These are phyloP conservation scores for Whitmania pigra DNA, from an alignment of 1,140 invertebrate genomes.

Conservation along the genomic window DNA sequence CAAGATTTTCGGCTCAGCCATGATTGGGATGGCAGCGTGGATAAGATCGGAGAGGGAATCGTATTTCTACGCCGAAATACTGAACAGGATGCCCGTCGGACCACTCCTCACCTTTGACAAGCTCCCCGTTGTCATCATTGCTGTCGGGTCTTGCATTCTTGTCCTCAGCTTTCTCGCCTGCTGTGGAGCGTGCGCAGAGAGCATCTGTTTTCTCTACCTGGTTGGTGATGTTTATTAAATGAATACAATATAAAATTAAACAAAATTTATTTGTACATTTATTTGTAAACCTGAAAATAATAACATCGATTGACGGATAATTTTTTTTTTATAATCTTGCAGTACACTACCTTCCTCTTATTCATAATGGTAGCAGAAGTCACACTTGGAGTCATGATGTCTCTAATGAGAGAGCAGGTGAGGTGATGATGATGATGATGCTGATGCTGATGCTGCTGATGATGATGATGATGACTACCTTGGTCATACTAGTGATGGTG, in stretches of 20 bases:
- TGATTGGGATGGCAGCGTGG: conserved; percentile 12
- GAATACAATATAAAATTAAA: neutral
- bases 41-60: conserved; percentile 15
- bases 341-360: conserved; percentile 10
- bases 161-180: conserved; percentile 33
- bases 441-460: no score
- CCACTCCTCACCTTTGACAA: conserved; percentile 13
- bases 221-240: conserved; percentile 27
- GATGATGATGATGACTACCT: no score
- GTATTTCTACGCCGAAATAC: conserved; percentile 11
- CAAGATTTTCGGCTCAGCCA: conserved; percentile 11
- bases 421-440: neutral
- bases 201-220: conserved; percentile 29
- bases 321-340: neutral
- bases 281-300: no score
- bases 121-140: conserved; percentile 28
- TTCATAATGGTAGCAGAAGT: conserved; percentile 4
- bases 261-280: neutral
- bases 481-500: no score
- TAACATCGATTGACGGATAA: neutral
- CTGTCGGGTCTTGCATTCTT: conserved; percentile 27
- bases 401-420: neutral
- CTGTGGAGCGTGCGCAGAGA: conserved; percentile 32
- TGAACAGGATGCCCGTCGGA: conserved; percentile 8
- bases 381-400: neutral